Base-by-base conservation (phyloP, 2,888 invertebrate genomes). In the Chrysolina americana region DNA sequence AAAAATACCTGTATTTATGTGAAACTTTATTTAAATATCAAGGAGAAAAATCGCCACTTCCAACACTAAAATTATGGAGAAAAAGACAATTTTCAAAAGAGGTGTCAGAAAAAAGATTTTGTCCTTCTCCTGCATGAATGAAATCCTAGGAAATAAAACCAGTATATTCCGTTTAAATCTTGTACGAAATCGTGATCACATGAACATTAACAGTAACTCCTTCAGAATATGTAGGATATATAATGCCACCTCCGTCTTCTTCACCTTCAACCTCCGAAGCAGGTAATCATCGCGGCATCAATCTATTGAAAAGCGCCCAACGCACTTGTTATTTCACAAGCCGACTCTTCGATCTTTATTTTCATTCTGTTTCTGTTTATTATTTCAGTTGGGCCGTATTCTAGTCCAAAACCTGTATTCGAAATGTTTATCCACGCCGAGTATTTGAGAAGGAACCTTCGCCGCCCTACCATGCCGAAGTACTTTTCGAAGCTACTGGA, bases 261-360 rank as follows among this genome's bases (percentile, higher is more conserved):
- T 23, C 28, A 59, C 59, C 59, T 59, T 59, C 36, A 59, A 59
- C 59, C 28, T 59, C 36, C n/a, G 28, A 59, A 15, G 36, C 59
- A 59, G 59, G 59, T 59, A 59, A 50, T 36, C 59, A 36, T 59
- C n/a, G 59, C 23, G 59, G 28, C 59, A 59, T 59, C 59, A 59
- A 59, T 59, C 59, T 59, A 36, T 59, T 28, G 59, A 59, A 59
- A 59, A 28, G 15, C 50, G 50, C 17, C 36, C 28, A 59, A 59
- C 56, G n/a, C 28, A 28, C 59, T 59, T 36, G 59, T 59, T 59
- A n/a, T 17, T 59, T 36, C n/a, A 59, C 59, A 15, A 36, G 59
- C 28, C n/a, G 59, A 59, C 59, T 59, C 28, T 59, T 59, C 59
- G 59, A 59, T 28, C 15, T 59, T 28, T 59, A 59, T 59, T 59